A percentile compares a stretch with the other conserved stretches of the same genome.
phyloP scores from a whole-genome alignment of 2,797 vertebrate species.

The Darevskia mixta region DNA sequence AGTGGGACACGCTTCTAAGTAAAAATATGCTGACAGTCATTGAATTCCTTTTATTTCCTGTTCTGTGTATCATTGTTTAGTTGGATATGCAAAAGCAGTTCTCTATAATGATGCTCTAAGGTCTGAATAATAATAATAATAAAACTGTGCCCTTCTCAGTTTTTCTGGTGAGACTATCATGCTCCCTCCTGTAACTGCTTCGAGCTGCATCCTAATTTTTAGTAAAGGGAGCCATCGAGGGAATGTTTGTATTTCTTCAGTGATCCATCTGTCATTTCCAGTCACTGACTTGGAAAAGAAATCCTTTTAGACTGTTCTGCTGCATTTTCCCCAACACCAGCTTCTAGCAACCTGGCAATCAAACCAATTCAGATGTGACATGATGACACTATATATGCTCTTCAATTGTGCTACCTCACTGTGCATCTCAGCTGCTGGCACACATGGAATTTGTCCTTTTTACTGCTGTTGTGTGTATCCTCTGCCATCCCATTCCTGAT shows the following conservation, averaged over 20 bases:
- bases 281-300: slow-evolving; percentile 5
- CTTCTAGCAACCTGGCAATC: background rate
- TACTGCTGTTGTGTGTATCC: background rate
- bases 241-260: slow-evolving; percentile 3
- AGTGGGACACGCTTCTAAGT: background rate
- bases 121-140: background rate
- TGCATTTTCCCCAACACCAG: background rate
- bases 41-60: background rate
- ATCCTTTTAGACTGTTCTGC: background rate
- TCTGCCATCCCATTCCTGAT: background rate
- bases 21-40: background rate
- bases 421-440: background rate
- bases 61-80: background rate
- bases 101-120: background rate
- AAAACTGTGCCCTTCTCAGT: background rate
- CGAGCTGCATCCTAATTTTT: background rate
- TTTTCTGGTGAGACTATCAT: background rate
- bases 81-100: background rate
- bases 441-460: background rate
- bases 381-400: background rate
- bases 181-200: background rate
- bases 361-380: background rate
- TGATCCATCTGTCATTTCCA: slow-evolving; percentile 16
- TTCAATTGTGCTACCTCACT: background rate
- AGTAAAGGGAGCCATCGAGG: background rate